Base-by-base conservation (phyloP, 2,888 invertebrate genomes). In the Lobophora halterata region DNA sequence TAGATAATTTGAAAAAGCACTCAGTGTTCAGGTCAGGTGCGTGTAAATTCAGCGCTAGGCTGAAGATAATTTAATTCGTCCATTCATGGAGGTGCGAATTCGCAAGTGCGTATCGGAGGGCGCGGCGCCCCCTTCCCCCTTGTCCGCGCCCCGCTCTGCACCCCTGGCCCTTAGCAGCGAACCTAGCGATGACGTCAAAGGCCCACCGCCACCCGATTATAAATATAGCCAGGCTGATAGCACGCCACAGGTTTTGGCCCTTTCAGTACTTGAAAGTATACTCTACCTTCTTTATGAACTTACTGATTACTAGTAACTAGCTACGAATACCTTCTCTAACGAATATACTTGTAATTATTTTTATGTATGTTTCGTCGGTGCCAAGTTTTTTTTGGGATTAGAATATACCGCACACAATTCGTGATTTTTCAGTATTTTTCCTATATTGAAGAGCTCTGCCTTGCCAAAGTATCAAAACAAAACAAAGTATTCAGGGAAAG, bases 1-100 rank as follows among this genome's bases (percentile, higher is more conserved):
- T n/a, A n/a, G n/a, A 52, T 40, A 46, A 55, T 50, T 51, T 54
- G 52, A 61, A 55, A 60, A 61, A 48, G 43, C 55, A 60, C 60
- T 71, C 55, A 46, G 56, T 40, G 62, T 70, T 73, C 69, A 67
- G 68, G 67, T 72, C 71, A 73, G 66, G 68, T 72, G 58, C 66
- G 65, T 65, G 61, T 66, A 67, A 70, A 72, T 75, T 74, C 66
- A 67, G 60, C 58, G 59, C 64, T 55, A 62, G 60, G 55, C 65
- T 71, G 65, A 71, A 69, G 67, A 78, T 80, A 82, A 81, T 79
- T 77, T 79, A 73, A 79, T 80, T 78, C 71, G 61, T 79, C 72
- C 86, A 86, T 85, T 86, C 81, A 85, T 82, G 70, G 74, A 79
- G 81, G 81, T 81, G 82, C 75, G 77, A 86, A 82, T 82, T 83